Percentiles rank a stretch among this genome's conserved stretches.
Evolutionary conservation across 2,113 vertebrate species (phyloP).

Genomic region (Calidris pugnax): DNA sequence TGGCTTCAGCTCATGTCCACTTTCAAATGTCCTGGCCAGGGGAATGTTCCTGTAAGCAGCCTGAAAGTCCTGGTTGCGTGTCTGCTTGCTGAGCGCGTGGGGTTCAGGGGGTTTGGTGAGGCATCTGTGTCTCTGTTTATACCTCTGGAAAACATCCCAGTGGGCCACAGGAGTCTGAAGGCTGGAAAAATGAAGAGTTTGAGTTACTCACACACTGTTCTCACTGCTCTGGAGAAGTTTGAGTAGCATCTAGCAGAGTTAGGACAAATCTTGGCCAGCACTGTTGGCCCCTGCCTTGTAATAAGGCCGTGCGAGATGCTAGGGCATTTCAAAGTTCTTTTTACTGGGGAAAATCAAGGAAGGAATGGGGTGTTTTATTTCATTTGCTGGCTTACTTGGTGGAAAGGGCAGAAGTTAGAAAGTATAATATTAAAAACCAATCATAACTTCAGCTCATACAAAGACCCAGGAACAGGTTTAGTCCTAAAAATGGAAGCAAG

Average conservation of each 20-base stretch:
- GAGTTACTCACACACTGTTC: not conserved
- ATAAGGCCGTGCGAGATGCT: not conserved
- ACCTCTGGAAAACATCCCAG: not conserved
- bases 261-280: not conserved
- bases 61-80: not conserved
- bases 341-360: not conserved
- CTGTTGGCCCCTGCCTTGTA: not conserved
- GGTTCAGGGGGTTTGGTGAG: not conserved
- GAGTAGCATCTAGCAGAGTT: not conserved
- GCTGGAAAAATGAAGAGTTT: not conserved
- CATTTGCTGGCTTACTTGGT: not conserved
- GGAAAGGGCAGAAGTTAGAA: not conserved
- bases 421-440: not conserved
- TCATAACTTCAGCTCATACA: not conserved
- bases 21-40: not conserved
- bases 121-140: not conserved
- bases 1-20: not conserved
- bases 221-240: not conserved
- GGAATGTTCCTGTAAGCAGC: not conserved
- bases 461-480: not conserved
- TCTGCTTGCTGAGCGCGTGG: fast-evolving
- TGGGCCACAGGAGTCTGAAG: not conserved
- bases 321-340: not conserved
- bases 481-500: not conserved
- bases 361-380: not conserved